Evolutionary conservation across 2,888 invertebrate genomes (phyloP), one percentile per base, ranked within the genome.

Genomic region (Cephus pygmeus): DNA sequence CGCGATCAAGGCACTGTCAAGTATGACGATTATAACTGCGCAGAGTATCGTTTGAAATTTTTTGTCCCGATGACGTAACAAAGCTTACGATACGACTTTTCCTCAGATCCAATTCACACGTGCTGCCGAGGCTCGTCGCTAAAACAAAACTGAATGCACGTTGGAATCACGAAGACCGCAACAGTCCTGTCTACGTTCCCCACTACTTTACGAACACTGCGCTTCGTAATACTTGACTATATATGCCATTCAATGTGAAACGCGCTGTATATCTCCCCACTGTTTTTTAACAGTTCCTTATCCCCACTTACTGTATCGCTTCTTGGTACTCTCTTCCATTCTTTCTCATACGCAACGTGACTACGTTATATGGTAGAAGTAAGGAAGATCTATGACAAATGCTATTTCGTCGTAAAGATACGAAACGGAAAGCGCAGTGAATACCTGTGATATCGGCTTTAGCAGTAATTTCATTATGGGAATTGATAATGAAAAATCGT

Each of bases 91-190:
- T 15, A 15, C 4, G 12, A 2, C 23, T 23, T 56, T 23, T 56
- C 15, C 15, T 6, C 56, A 6, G 9, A 23, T 56, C 9, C 23
- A 56, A 56, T 56, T 56, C 9, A 56, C 56, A 56, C 56, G 56
- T 9, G 56, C 56, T 56, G 23, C 56, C 9, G 2, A 23, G 15
- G 56, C 9, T 56, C 56, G 56, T 56, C 56, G 56, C 56, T 56
- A 56, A 34, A 71, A 71, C 71, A 71, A 71, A 71, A 71, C 71
- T 71, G 34, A 71, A 71, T 34, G 71, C 71, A 71, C 31, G 71
- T 71, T 71, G 34, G 71, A 23, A 71, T 71, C 71, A 15, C 31
- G 31, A 34, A 34, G 34, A 31, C 31, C 71, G 31, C 71, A 12
- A 31, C 1, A 34, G 71, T 34, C 33, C 71, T 71, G 9, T 71